phyloP scores from a whole-genome alignment of 1,140 invertebrate genomes.

The Trichoplusia ni region DNA sequence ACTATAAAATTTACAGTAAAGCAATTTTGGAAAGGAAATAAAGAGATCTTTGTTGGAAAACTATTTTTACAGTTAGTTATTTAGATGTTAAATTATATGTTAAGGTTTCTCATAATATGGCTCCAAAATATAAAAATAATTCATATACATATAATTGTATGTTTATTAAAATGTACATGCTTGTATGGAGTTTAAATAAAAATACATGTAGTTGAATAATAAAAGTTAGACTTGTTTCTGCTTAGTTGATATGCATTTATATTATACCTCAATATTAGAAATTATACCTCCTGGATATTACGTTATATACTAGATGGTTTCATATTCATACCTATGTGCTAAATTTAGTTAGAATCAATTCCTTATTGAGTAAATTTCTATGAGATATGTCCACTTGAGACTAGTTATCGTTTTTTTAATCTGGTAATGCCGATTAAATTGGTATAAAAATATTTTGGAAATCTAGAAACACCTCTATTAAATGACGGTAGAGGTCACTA shows the following conservation, averaged over 20 bases:
- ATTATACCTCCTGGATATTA: constrained; percentile 23
- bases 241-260: constrained; percentile 54
- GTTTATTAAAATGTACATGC: constrained; percentile 33
- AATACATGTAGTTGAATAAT: constrained; percentile 40
- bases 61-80: constrained; percentile 36
- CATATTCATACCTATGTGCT: constrained; percentile 13
- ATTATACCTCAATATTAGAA: constrained; percentile 30
- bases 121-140: constrained; percentile 38
- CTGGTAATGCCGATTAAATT: constrained; percentile 24
- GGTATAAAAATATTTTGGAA: constrained; percentile 20
- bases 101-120: constrained; percentile 32
- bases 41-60: constrained; percentile 34
- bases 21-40: constrained; percentile 22
- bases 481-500: constrained; percentile 55
- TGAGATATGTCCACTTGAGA: constrained; percentile 20
- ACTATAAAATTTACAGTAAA: constrained; percentile 19
- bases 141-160: constrained; percentile 24
- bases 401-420: constrained; percentile 22
- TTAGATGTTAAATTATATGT: constrained; percentile 38
- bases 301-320: constrained; percentile 20
- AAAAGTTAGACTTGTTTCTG: constrained; percentile 41
- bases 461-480: constrained; percentile 43
- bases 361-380: constrained; percentile 1
- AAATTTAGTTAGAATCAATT: constrained; percentile 27
- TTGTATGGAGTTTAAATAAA: constrained; percentile 47